Evolutionary conservation across 2,797 vertebrate species (phyloP).

Genomic region (Propithecus perrieri): DNA sequence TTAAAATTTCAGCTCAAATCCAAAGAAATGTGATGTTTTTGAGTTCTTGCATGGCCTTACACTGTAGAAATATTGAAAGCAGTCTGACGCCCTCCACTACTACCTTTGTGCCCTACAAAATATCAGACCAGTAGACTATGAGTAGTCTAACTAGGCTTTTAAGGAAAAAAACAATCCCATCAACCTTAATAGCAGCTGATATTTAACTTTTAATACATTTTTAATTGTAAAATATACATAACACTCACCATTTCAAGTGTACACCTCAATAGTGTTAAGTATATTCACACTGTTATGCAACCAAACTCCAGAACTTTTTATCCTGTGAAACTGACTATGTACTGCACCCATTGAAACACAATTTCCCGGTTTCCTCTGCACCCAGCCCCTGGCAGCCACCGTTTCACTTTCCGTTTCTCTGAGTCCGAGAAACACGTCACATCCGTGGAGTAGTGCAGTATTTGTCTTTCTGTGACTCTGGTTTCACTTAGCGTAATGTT

Average conservation of each 20-base stretch:
- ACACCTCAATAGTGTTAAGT: not conserved
- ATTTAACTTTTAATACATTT: not conserved
- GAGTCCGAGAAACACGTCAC: not conserved
- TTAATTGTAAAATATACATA: not conserved
- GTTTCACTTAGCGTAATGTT: not conserved
- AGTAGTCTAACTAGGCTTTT: not conserved
- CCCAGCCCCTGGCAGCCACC: not conserved
- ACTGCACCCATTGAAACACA: not conserved
- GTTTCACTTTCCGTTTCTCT: not conserved
- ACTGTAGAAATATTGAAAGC: not conserved
- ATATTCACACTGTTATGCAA: too few relatives aligned
- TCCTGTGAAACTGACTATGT: not conserved
- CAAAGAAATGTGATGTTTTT: not conserved
- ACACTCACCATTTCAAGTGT: not conserved
- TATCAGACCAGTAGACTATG: fast-evolving
- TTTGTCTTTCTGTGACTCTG: not conserved
- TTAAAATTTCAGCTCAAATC: not conserved
- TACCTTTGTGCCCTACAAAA: not conserved
- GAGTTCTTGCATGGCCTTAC: not conserved
- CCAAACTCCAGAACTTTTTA: not conserved
- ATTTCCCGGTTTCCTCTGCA: not conserved
- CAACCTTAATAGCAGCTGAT: not conserved
- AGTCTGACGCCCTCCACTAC: not conserved
- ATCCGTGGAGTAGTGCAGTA: not conserved
- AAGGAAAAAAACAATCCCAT: not conserved